phyloP scores from a whole-genome alignment of 1,140 invertebrate species.

The Spodoptera litura region DNA sequence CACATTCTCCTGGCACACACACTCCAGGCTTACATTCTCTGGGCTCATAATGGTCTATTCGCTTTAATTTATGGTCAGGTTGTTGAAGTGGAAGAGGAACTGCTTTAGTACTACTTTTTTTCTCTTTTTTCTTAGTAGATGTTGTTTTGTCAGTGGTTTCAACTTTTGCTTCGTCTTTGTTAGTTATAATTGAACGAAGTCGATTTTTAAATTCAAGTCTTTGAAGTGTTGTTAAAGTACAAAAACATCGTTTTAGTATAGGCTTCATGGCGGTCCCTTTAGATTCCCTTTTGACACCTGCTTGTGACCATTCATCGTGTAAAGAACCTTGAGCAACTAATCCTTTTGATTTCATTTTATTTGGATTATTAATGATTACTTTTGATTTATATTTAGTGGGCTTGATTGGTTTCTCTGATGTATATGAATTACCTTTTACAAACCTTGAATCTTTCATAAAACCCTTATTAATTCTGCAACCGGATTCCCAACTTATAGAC shows the following conservation, averaged over 20 bases:
- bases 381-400: not conserved
- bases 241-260: conserved; percentile 45
- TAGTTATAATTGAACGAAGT: not conserved
- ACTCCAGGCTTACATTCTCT: conserved; percentile 48
- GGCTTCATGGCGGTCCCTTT: not conserved
- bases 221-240: conserved; percentile 39
- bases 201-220: conserved; percentile 3
- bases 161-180: not conserved
- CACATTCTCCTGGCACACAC: conserved; percentile 58
- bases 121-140: not conserved
- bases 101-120: too few relatives aligned
- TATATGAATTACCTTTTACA: too few relatives aligned
- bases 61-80: too few relatives aligned
- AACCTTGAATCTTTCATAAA: too few relatives aligned
- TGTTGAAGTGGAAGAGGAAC: not conserved
- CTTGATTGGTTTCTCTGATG: too few relatives aligned
- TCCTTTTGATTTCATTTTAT: not conserved
- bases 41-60: not conserved
- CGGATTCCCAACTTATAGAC: too few relatives aligned
- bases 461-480: too few relatives aligned
- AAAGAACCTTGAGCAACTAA: too few relatives aligned
- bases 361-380: not conserved
- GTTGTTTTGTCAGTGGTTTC: not conserved
- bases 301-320: not conserved
- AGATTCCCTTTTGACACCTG: conserved; percentile 1